Base-by-base conservation (phyloP, 2,888 invertebrate genomes). In the Cerastis rubricosa region DNA sequence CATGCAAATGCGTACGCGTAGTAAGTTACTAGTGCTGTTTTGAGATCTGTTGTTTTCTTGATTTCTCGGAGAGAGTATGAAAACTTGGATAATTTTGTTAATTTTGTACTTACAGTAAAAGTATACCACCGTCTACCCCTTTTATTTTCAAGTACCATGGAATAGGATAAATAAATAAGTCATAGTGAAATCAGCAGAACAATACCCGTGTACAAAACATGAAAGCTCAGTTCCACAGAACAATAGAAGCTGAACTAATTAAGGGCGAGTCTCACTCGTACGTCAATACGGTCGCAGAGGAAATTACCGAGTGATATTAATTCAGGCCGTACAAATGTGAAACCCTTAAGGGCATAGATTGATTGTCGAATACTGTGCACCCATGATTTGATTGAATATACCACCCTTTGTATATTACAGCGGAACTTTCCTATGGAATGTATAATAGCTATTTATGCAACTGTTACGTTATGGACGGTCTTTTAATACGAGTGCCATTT, bases 281-380 rank as follows among this genome's bases (percentile, higher is more conserved):
- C 73, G 54, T 59, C 68, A 67, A 67, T 45, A 73, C n/a, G 63
- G 74, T 64, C 29, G 47, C 63, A 17, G 64, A 51, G 78, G 78
- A 74, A 85, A 84, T 84, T 76, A 25, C 77, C 79, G 43, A 81
- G 22, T 65, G 45, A 81, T 83, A 83, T 84, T 81, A 84, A 83
- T 83, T 85, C 65, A 75, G 65, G 67, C 54, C 67, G 68, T 72
- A 81, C 79, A 57, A 76, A 78, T 77, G 85, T 70, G 87, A 87
- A 87, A 74, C 87, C 87, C 71, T 71, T 61, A 54, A 79, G 73
- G 82, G 75, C 72, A 64, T 66, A 70, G 79, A 87, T 85, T 86
- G 86, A 81, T 83, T 87, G 72, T 74, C 81, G 63, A 86, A 87
- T 76, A 77, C 73, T 47, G 35, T 67, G 49, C 61, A 64, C 51